Conservation (phyloP, 2,888 invertebrate species). For the Caenorhabditis doughertyi region DNA sequence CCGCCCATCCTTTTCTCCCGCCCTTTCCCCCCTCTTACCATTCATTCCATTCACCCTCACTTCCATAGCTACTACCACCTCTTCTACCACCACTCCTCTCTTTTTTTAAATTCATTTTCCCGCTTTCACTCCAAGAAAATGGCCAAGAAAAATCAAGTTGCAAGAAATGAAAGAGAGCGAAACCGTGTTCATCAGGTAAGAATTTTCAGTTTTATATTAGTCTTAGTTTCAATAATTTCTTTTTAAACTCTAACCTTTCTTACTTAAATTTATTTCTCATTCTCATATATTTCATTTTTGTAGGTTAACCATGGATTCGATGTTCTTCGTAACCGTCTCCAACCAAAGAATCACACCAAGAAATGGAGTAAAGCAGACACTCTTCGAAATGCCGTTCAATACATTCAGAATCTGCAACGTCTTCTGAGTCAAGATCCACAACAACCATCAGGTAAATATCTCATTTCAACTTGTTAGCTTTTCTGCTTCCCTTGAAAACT, state of each 20-base stretch:
- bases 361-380: slow-evolving; percentile 75
- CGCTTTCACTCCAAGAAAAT: slow-evolving; percentile 13
- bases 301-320: slow-evolving; percentile 74
- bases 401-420: slow-evolving; percentile 65
- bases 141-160: slow-evolving; percentile 68
- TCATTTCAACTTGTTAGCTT: too few species aligned
- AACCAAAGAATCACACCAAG: slow-evolving; percentile 61
- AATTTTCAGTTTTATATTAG: background rate
- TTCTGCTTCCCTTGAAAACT: background rate
- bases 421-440: slow-evolving; percentile 51
- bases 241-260: background rate
- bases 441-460: slow-evolving; percentile 39
- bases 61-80: slow-evolving; percentile 11
- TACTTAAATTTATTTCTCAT: background rate
- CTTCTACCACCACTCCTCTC: slow-evolving; percentile 1
- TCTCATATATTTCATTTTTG: background rate
- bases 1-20: slow-evolving; percentile 10
- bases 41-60: slow-evolving; percentile 48
- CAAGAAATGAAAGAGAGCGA: slow-evolving; percentile 71
- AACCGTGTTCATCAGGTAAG: slow-evolving; percentile 71
- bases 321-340: slow-evolving; percentile 61
- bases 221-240: background rate
- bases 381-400: slow-evolving; percentile 69
- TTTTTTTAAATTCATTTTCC: background rate
- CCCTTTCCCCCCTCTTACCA: slow-evolving; percentile 38